Evolutionary conservation across 2,797 vertebrate species (phyloP).

Genomic region (Myripristis jacobus): DNA sequence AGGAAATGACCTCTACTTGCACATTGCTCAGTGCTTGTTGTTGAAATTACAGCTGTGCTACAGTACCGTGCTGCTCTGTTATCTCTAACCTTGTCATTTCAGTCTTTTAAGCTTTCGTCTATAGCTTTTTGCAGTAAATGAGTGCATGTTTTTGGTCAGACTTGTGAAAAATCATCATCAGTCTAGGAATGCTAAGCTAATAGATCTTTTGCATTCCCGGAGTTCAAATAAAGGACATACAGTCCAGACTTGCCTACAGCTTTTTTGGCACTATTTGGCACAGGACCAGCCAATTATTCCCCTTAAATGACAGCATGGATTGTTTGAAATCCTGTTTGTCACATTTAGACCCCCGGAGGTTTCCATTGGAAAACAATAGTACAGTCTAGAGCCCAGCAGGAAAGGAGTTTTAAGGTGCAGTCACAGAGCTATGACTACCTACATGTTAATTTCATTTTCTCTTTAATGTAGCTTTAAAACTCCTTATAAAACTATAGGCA

Average conservation of each 20-base stretch:
- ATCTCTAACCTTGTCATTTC: constrained; percentile 57
- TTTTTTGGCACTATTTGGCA: constrained; percentile 70
- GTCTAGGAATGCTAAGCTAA: constrained; percentile 21
- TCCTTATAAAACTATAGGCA: constrained; percentile 63
- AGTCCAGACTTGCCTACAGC: constrained; percentile 40
- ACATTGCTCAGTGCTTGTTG: constrained; percentile 60
- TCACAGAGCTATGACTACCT: constrained; percentile 35
- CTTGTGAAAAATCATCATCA: constrained; percentile 25
- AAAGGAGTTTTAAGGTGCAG: constrained; percentile 33
- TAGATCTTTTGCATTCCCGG: constrained; percentile 33
- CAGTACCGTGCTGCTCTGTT: constrained; percentile 34
- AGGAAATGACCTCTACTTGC: constrained; percentile 61
- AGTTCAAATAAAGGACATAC: constrained; percentile 40
- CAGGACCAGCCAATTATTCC: constrained; percentile 80
- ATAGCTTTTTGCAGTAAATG: constrained; percentile 15
- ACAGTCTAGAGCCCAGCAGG: neutral
- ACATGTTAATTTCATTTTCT: constrained; percentile 67
- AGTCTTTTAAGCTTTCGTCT: constrained; percentile 29
- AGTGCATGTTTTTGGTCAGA: constrained; percentile 33
- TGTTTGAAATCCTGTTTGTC: constrained; percentile 78
- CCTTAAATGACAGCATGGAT: constrained; percentile 74
- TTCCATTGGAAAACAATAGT: constrained; percentile 52
- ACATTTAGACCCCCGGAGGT: constrained; percentile 71
- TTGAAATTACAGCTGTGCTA: constrained; percentile 68
- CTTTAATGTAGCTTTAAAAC: constrained; percentile 66